Percentiles rank a stretch among this genome's conserved stretches.
These are phyloP conservation scores for Nomada fucata DNA, from an alignment of 2,888 invertebrate genomes.

Conservation along the genomic window DNA sequence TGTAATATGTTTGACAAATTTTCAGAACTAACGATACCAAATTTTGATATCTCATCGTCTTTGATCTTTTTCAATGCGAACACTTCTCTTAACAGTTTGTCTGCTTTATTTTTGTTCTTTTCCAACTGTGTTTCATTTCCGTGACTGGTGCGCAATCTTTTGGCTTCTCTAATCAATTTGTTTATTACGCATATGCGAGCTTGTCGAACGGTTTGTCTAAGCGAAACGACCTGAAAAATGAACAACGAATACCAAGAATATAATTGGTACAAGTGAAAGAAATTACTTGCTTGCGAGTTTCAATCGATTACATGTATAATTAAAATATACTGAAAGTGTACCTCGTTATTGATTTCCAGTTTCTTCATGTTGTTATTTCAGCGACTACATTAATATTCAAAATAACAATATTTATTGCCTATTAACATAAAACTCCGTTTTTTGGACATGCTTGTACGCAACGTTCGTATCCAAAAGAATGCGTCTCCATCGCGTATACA, in stretches of 20 bases:
- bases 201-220: slow-evolving; percentile 76
- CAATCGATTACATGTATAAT: background rate
- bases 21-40: slow-evolving; percentile 70
- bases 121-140: slow-evolving; percentile 75
- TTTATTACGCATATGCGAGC: slow-evolving; percentile 73
- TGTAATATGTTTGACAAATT: slow-evolving; percentile 68
- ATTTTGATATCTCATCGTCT: slow-evolving; percentile 79
- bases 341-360: slow-evolving; percentile 78
- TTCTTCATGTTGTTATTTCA: slow-evolving; percentile 64
- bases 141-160: slow-evolving; percentile 71
- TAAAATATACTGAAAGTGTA: slow-evolving; percentile 53
- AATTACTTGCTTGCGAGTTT: background rate
- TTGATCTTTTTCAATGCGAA: slow-evolving; percentile 75
- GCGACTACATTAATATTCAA: no score
- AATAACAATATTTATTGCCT: background rate
- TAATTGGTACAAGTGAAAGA: background rate
- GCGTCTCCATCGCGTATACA: background rate
- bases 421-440: background rate
- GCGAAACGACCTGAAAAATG: slow-evolving; percentile 74
- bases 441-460: background rate
- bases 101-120: slow-evolving; percentile 76
- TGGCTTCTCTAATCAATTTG: slow-evolving; percentile 75
- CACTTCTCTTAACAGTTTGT: slow-evolving; percentile 75
- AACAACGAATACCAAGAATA: background rate
- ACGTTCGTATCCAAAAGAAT: background rate